phyloP scores from a whole-genome alignment of 2,888 invertebrate species.

The Perdita meconis region DNA sequence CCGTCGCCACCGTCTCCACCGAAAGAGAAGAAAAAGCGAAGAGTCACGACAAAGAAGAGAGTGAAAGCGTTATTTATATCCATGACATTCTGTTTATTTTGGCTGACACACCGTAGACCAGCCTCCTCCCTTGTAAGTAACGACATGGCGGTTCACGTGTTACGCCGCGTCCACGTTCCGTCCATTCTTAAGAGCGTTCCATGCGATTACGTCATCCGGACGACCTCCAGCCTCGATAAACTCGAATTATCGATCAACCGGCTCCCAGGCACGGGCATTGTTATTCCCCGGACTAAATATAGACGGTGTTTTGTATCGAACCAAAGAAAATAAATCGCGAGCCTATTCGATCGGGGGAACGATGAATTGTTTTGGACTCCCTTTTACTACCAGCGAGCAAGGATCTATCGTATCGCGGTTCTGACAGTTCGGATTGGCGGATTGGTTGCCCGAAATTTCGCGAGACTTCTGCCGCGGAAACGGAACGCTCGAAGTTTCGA shows the following conservation, averaged over 20 bases:
- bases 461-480: too few relatives aligned
- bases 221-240: conserved; percentile 18
- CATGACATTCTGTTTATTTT: conserved; percentile 83
- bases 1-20: conserved; percentile 22
- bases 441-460: too few relatives aligned
- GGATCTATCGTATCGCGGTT: too few relatives aligned
- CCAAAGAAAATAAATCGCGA: not conserved
- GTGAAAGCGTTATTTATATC: conserved; percentile 82
- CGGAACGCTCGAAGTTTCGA: too few relatives aligned
- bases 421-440: too few relatives aligned
- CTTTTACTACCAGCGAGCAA: not conserved
- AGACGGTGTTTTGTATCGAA: not conserved
- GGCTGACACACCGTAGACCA: conserved; percentile 76
- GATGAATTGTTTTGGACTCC: not conserved
- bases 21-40: conserved; percentile 27
- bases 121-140: conserved; percentile 60
- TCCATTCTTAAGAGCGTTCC: conserved; percentile 51
- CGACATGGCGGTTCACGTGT: conserved; percentile 52
- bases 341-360: conserved; percentile 1
- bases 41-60: conserved; percentile 52
- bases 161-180: conserved; percentile 52
- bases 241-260: conserved; percentile 28
- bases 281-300: not conserved
- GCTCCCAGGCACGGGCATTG: conserved; percentile 1
- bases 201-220: conserved; percentile 35